Evolutionary conservation across 2,113 vertebrate genomes (phyloP).

Genomic region (Monopterus albus): DNA sequence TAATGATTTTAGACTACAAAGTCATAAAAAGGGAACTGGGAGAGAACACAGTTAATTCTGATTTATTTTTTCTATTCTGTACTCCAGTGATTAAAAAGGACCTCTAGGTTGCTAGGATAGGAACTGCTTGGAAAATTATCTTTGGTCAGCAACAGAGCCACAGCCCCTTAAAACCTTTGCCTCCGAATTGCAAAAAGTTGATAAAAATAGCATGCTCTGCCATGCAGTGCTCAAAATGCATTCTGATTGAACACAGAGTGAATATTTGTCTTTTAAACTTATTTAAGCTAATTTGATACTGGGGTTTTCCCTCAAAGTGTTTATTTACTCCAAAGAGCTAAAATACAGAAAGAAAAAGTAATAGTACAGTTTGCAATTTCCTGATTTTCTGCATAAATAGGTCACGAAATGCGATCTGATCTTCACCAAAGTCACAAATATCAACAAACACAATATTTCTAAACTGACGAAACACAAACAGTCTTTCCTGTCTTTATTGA

Average conservation of each 20-base stretch:
- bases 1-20: not conserved
- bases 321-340: too few relatives aligned
- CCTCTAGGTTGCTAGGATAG: not conserved
- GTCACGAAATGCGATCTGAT: too few relatives aligned
- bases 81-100: not conserved
- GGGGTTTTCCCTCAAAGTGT: too few relatives aligned
- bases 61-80: not conserved
- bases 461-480: too few relatives aligned
- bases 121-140: not conserved
- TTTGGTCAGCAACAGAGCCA: not conserved
- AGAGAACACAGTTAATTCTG: not conserved
- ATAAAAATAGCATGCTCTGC: not conserved
- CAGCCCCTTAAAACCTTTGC: not conserved
- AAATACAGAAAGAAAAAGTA: too few relatives aligned
- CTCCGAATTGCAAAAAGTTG: not conserved
- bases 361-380: too few relatives aligned
- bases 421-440: too few relatives aligned
- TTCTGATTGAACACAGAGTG: not conserved
- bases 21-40: not conserved
- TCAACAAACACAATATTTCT: too few relatives aligned
- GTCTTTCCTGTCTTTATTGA: too few relatives aligned
- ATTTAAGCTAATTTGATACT: too few relatives aligned
- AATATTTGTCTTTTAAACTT: too few relatives aligned
- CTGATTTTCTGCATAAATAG: too few relatives aligned
- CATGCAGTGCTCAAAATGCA: not conserved